Evolutionary conservation across 2,888 invertebrate species (phyloP).

Genomic region (Clistopyga incitator): DNA sequence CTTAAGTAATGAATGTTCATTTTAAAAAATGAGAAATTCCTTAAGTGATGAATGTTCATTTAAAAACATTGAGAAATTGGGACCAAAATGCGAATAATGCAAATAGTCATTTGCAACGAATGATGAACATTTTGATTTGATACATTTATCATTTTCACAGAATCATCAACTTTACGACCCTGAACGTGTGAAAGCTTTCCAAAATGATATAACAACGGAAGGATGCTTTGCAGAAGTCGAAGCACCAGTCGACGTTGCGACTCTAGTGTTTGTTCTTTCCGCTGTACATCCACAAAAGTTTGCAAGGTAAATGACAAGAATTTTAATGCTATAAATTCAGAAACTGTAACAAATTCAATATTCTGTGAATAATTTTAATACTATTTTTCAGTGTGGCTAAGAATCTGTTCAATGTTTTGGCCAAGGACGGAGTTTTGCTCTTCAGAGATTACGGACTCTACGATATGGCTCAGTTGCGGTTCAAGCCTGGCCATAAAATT

Average conservation of each 20-base stretch:
- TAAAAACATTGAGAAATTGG: too few relatives aligned
- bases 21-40: too few relatives aligned
- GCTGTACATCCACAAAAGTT: conserved; percentile 96
- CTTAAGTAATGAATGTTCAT: too few relatives aligned
- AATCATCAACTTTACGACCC: conserved; percentile 87
- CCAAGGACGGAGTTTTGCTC: conserved; percentile 92
- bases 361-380: conserved; percentile 23
- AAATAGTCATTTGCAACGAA: too few relatives aligned
- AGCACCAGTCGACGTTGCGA: conserved; percentile 91
- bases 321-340: background rate
- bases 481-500: conserved; percentile 96
- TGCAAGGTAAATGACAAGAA: conserved; percentile 84
- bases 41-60: too few relatives aligned
- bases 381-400: conserved; percentile 74
- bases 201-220: conserved; percentile 92
- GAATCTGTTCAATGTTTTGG: conserved; percentile 89
- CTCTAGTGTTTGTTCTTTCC: conserved; percentile 97
- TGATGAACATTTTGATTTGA: too few relatives aligned
- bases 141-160: conserved; percentile 69
- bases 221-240: conserved; percentile 86
- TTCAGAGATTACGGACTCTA: conserved; percentile 97
- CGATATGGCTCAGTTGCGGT: conserved; percentile 98
- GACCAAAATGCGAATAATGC: too few relatives aligned
- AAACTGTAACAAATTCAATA: background rate
- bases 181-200: conserved; percentile 90